Evolutionary conservation across 2,113 vertebrate genomes (phyloP).

Genomic region (Pampusana beccarii): DNA sequence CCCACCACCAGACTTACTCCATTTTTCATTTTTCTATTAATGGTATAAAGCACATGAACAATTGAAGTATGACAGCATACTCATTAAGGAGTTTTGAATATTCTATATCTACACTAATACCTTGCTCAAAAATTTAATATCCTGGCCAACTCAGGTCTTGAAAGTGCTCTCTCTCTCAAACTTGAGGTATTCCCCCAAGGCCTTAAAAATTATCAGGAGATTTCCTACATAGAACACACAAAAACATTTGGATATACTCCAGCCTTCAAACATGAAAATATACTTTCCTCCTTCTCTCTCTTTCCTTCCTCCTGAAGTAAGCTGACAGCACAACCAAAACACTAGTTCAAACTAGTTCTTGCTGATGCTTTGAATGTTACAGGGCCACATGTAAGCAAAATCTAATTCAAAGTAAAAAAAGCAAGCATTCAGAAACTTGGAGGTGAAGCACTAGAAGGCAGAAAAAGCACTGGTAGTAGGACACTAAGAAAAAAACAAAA

Average conservation of each 20-base stretch:
- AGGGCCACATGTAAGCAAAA: background rate
- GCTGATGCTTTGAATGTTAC: background rate
- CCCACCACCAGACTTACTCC: background rate
- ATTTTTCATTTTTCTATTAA: background rate
- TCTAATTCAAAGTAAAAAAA: background rate
- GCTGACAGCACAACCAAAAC: background rate
- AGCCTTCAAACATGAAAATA: background rate
- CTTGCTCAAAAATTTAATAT: background rate
- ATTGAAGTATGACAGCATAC: background rate
- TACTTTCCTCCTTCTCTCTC: background rate
- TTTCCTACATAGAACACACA: background rate
- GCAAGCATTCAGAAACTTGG: background rate
- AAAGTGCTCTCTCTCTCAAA: background rate
- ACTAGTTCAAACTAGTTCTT: background rate
- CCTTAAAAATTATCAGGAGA: background rate
- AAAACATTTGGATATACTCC: background rate
- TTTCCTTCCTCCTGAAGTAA: background rate
- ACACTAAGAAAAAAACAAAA: background rate
- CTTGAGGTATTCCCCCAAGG: background rate
- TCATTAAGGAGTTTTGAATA: background rate
- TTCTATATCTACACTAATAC: background rate
- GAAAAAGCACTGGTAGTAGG: background rate
- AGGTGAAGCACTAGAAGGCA: background rate
- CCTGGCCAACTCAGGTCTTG: background rate
- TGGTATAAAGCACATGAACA: background rate